Evolutionary conservation across 1,140 invertebrate species (phyloP), one percentile per base, ranked within the genome.

Genomic region (Drosophila ogumai): DNA sequence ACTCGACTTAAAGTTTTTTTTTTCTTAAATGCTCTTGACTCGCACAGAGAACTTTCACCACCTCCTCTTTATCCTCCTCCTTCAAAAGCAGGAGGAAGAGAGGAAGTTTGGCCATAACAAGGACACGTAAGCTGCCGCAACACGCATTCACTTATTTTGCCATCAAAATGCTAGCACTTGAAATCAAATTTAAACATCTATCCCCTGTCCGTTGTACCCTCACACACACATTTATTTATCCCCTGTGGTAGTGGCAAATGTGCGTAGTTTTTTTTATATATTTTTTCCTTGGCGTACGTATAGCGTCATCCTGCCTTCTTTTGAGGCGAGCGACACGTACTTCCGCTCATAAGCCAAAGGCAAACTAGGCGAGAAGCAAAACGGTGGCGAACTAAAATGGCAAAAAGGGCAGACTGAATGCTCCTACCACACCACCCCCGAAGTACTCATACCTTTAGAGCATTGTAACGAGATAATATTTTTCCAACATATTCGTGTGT

Each of bases 401-500:
- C 31, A 47, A 59, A 50, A 72, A 50, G 34, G 25, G 13, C n/a
- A 71, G 61, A 69, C 46, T 57, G 22, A 50, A 50, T 34, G 17
- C 10, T 31, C 7, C 6, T 15, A 8, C 28, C 17, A 50, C 56
- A 28, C 31, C 56, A 15, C 32, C 25, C 22, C 36, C 12, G 50
- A 28, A 28, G 25, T n/a, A 69, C 68, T 36, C 41, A 49, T 46
- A 38, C 61, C 55, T 81, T 75, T 68, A 66, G 47, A 86, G 79
- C 78, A 90, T 64, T 74, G 81, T 90, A 90, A 90, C 85, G 66
- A 90, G 85, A 90, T 90, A 90, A 90, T 90, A 90, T 90, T 90
- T 90, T 90, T 79, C 50, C 67, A 90, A 85, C 85, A 90, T 90
- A 79, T 69, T 81, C 76, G 72, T 73, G 49, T 50, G 69, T 55